These are phyloP conservation scores for Melitaea athalia DNA, from an alignment of 2,888 invertebrate genomes.

Conservation along the genomic window DNA sequence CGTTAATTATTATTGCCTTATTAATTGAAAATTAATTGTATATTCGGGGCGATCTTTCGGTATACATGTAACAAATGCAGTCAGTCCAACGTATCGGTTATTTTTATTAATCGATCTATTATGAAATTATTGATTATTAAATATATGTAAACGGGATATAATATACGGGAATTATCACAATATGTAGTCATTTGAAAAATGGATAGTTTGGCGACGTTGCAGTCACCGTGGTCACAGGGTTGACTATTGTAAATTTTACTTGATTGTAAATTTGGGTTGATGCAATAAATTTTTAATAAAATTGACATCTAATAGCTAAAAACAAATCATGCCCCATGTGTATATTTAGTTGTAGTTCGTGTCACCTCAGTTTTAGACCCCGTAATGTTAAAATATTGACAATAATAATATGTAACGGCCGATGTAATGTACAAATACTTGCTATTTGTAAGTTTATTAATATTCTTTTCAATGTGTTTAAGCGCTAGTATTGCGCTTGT, in stretches of 20 bases:
- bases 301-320: constrained; percentile 52
- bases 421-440: constrained; percentile 62
- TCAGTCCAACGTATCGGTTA: constrained; percentile 50
- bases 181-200: no score
- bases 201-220: no score
- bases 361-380: constrained; percentile 40
- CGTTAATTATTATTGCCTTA: constrained; percentile 37
- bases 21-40: constrained; percentile 25
- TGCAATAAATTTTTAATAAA: constrained; percentile 73
- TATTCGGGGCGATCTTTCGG: constrained; percentile 25
- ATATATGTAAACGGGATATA: no score
- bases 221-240: no score
- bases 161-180: no score
- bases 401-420: constrained; percentile 47
- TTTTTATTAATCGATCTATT: constrained; percentile 29
- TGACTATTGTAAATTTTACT: no score
- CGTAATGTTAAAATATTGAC: constrained; percentile 33
- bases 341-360: constrained; percentile 55
- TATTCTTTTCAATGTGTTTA: constrained; percentile 28
- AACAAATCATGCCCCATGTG: constrained; percentile 50
- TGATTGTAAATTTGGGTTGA: constrained; percentile 70
- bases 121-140: constrained; percentile 8
- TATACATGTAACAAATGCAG: constrained; percentile 27
- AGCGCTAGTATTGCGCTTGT: constrained; percentile 24
- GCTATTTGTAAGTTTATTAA: constrained; percentile 41